Conservation (phyloP, 1,140 invertebrate genomes). For the Sinonovacula constricta region DNA sequence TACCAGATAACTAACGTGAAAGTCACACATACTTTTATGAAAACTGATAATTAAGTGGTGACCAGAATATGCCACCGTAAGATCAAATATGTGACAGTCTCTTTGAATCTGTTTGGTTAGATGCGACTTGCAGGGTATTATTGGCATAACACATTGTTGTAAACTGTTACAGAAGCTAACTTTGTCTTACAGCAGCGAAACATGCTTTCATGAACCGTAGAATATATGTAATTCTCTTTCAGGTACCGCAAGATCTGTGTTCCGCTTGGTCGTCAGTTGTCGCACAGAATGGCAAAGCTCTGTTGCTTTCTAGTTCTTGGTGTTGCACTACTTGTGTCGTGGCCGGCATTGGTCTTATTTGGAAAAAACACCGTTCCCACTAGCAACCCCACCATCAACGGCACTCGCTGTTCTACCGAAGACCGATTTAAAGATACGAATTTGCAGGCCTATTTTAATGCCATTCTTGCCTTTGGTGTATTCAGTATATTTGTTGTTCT, state of each 20-base stretch:
- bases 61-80: no score
- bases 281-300: slow-evolving; percentile 34
- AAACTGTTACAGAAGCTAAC: no score
- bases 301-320: slow-evolving; percentile 44
- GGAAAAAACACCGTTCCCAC: slow-evolving; percentile 33
- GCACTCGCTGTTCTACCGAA: slow-evolving; percentile 44
- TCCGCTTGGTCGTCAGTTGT: slow-evolving; percentile 51
- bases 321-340: slow-evolving; percentile 54
- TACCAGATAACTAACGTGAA: no score
- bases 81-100: no score
- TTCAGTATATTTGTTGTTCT: slow-evolving; percentile 48
- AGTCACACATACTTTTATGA: no score
- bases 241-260: slow-evolving; percentile 61
- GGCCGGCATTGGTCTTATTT: slow-evolving; percentile 59
- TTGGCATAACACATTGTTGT: no score
- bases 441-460: slow-evolving; percentile 37
- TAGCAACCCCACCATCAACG: slow-evolving; percentile 7
- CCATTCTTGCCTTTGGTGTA: slow-evolving; percentile 37
- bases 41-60: no score
- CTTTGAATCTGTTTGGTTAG: no score
- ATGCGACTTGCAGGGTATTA: no score
- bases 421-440: slow-evolving; percentile 36
- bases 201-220: no score
- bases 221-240: no score
- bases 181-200: no score